Percentiles rank a stretch among this genome's conserved stretches.
phyloP scores from a whole-genome alignment of 1,140 invertebrate genomes.

The Drosophila bocki region DNA sequence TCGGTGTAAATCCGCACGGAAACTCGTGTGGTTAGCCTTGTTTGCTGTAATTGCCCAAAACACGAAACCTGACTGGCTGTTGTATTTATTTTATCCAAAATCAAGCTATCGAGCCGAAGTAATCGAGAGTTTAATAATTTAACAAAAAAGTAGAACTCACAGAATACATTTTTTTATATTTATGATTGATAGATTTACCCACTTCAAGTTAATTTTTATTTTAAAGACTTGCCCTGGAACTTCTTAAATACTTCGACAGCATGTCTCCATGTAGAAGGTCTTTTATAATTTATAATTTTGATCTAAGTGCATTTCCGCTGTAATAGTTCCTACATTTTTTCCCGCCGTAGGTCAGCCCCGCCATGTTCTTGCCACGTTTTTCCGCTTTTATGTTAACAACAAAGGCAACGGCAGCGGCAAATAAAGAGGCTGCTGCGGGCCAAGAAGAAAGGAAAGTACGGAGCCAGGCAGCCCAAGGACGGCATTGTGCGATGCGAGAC shows the following conservation, averaged over 20 bases:
- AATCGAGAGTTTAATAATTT: neutral
- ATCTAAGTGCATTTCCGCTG: conserved; percentile 27
- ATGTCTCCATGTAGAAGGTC: neutral
- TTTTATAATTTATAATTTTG: conserved; percentile 23
- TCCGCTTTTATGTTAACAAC: conserved; percentile 43
- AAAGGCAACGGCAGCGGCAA: conserved; percentile 41
- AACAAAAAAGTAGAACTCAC: neutral
- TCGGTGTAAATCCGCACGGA: conserved; percentile 20
- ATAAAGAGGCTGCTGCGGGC: conserved; percentile 50
- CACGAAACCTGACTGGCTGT: neutral
- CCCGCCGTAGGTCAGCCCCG: conserved; percentile 23
- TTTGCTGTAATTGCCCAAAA: neutral
- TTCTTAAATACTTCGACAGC: neutral
- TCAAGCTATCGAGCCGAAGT: neutral
- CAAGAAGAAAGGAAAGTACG: conserved; percentile 34
- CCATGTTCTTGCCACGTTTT: conserved; percentile 28
- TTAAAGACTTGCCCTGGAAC: neutral
- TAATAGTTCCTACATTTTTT: conserved; percentile 29
- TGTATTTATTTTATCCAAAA: neutral
- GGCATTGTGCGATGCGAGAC: conserved; percentile 40
- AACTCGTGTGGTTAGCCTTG: conserved; percentile 17
- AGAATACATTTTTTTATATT: too few species aligned
- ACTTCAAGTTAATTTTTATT: too few species aligned
- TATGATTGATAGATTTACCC: too few species aligned
- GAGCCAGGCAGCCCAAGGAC: conserved; percentile 18